These are phyloP conservation scores for Actinia tenebrosa DNA, from an alignment of 64 coral and sea anemone genomes.

Conservation along the genomic window DNA sequence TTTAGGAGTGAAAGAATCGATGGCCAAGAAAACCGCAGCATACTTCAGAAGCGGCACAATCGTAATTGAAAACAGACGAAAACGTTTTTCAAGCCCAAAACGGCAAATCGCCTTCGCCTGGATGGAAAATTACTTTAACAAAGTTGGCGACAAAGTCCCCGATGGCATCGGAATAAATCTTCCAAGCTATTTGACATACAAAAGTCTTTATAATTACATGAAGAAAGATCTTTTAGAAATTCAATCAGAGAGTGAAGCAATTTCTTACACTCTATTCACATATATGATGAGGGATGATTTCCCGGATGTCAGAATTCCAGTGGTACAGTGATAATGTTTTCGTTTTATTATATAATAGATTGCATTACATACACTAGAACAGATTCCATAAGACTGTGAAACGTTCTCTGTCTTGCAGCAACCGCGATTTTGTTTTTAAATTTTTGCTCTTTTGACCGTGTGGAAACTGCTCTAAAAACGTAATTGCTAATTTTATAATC, in stretches of 20 bases:
- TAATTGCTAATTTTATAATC: too few relatives aligned
- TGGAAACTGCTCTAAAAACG: too few relatives aligned
- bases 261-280: not conserved
- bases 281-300: not conserved
- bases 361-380: too few relatives aligned
- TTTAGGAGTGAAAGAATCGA: not conserved
- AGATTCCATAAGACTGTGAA: too few relatives aligned
- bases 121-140: not conserved
- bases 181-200: not conserved
- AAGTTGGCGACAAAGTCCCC: not conserved
- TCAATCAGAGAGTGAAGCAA: not conserved
- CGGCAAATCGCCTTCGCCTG: not conserved
- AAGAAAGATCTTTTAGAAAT: not conserved
- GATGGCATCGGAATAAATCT: not conserved
- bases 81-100: not conserved
- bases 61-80: not conserved
- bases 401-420: too few relatives aligned
- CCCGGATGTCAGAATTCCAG: not conserved
- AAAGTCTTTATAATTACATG: not conserved
- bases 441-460: too few relatives aligned
- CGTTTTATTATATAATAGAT: too few relatives aligned
- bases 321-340: not conserved
- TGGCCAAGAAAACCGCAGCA: not conserved
- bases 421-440: too few relatives aligned
- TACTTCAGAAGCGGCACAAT: not conserved